Conservation (phyloP, 2,113 vertebrate species). For the Phaethon lepturus region DNA sequence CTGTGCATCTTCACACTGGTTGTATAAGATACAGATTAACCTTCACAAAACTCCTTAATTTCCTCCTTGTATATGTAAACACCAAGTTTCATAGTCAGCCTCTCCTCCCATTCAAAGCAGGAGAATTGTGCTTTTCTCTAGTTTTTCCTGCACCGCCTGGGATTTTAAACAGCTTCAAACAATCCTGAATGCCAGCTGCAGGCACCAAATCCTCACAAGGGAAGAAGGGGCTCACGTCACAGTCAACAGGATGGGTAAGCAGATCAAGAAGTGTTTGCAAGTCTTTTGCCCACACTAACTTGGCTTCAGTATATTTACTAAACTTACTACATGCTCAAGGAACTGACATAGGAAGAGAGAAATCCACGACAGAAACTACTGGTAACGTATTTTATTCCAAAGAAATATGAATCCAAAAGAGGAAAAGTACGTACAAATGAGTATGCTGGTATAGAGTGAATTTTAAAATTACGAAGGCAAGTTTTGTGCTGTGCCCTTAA, state of each 20-base stretch:
- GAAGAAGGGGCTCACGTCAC: not conserved
- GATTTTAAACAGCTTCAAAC: not conserved
- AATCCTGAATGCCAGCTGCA: not conserved
- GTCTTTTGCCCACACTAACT: not conserved
- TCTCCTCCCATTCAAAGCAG: not conserved
- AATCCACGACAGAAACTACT: not conserved
- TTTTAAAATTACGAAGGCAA: not conserved
- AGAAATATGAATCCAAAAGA: not conserved
- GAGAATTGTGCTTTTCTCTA: not conserved
- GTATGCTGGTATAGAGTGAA: not conserved
- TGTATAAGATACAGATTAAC: not conserved
- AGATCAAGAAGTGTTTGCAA: not conserved
- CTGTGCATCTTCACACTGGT: not conserved
- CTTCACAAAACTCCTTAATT: not conserved
- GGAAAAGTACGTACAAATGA: not conserved
- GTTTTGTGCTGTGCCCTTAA: not conserved
- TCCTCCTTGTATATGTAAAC: not conserved
- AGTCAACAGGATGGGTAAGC: not conserved
- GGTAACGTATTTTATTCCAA: not conserved
- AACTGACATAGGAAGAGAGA: not conserved
- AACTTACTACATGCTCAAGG: not conserved
- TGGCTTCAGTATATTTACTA: not conserved
- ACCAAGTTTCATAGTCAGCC: not conserved
- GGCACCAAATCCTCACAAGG: not conserved
- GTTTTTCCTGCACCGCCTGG: not conserved